Evolutionary conservation across 2,113 vertebrate genomes (phyloP), one percentile per base, ranked within the genome.

Genomic region (Pteruthius melanotis): DNA sequence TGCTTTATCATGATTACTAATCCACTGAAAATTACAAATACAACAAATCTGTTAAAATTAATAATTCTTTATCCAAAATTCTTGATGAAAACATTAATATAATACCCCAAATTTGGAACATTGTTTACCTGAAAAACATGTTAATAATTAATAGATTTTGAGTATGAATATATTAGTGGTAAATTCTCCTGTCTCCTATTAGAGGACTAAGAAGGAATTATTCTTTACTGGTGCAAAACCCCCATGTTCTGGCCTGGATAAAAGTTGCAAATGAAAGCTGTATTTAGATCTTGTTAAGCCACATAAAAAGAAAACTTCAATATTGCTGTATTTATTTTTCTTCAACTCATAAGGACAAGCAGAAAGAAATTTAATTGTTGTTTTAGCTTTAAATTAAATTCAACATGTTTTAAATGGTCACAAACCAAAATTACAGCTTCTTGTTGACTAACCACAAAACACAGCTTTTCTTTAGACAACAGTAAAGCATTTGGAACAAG

Each of bases 361-460:
- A 71, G 35, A 64, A 37, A 81, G 49, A 84, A 53, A 89, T 27
- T 39, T 83, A 53, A 31, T 65, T 92, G 40, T n/a, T 65, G 14
- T n/a, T 89, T 91, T 91, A 44, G 31, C 28, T 87, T 87, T 87
- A 91, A 93, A 85, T 52, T 87, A 65, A 81, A 44, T 71, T 74
- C 57, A 39, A 8, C 39, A 60, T 26, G 26, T 72, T 83, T 82
- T 64, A 87, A 87, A 90, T 42, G 53, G 35, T 71, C 70, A 82
- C n/a, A 88, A 87, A 82, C 82, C 63, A 85, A 93, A 95, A 93
- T 82, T 72, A 79, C 6, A 87, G 52, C 28, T 95, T 82, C 40
- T 49, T 85, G 35, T 49, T 84, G 88, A 90, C 82, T 83, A 90
- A 90, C 74, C 57, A 88, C 49, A 93, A 91, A 94, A 82, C 49